Evolutionary conservation across 2,888 invertebrate species (phyloP), one percentile per base, ranked within the genome.

Genomic region (Yponomeuta cagnagella): DNA sequence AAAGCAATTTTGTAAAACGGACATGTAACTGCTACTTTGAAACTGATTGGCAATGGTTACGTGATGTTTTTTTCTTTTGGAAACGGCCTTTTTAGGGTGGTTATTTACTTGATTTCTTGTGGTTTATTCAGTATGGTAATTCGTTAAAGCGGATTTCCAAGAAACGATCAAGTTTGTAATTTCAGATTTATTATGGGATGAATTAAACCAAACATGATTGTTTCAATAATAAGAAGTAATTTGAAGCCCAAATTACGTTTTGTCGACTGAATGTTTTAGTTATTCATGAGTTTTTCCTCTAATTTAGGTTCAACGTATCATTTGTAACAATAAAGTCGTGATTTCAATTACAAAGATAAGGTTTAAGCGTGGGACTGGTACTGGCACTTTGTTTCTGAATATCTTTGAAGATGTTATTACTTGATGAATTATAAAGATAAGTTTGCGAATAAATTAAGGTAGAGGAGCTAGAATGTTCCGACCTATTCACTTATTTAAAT

Each of bases 281-380:
- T 87, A 89, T 88, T 86, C 87, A 88, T 85, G 77, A 76, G 73
- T 80, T 81, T 81, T 80, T 75, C 76, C 82, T 75, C 77, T 79
- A 75, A 68, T 70, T 73, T 73, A 76, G 78, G 73, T 75, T 73
- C 72, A 71, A 65, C 48, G 65, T 75, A 78, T 74, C 80, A 80
- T 78, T 77, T 75, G 72, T 71, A 73, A 76, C 77, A 75, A 81
- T 84, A 82, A 81, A 82, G 81, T 86, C 86, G 85, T 84, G 88
- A 87, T 87, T 89, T 87, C 85, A 87, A 88, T 89, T 88, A 86
- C 77, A 70, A 75, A 85, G 85, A 88, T 65, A 69, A 43, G 30
- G 65, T 37, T 63, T 70, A 63, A 70, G 9, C 63, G 70, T 70
- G 70, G 33, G 58, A 69, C 70, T 31, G 37, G 12, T 67, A 52